Evolutionary conservation across 2,888 invertebrate species (phyloP).

Genomic region (Drosophila incognita): DNA sequence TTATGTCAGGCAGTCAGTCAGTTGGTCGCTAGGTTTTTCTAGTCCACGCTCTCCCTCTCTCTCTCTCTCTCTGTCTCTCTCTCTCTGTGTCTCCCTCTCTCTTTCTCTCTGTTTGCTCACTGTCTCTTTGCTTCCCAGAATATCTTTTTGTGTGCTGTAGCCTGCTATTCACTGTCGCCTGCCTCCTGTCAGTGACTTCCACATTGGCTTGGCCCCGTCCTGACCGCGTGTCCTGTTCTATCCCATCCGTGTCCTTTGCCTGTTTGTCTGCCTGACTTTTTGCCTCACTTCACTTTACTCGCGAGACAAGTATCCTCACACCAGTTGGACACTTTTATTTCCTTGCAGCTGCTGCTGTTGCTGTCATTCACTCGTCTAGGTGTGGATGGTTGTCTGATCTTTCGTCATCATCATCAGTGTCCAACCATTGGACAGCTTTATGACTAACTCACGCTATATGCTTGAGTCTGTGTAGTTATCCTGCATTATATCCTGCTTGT

Average conservation of each 20-base stretch:
- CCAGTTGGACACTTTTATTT: slow-evolving; percentile 51
- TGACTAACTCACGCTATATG: slow-evolving; percentile 21
- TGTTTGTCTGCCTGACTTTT: slow-evolving; percentile 7
- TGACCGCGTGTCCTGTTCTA: slow-evolving; percentile 13
- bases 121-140: slow-evolving; percentile 28
- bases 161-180: slow-evolving; percentile 69
- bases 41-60: slow-evolving; percentile 14
- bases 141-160: slow-evolving; percentile 34
- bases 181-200: slow-evolving; percentile 35
- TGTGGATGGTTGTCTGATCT: slow-evolving; percentile 73
- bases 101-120: not conserved
- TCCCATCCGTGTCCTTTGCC: slow-evolving; percentile 13
- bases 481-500: not conserved
- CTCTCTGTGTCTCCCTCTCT: slow-evolving; percentile 11
- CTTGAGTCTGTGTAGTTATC: not conserved
- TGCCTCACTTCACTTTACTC: slow-evolving; percentile 20
- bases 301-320: slow-evolving; percentile 25
- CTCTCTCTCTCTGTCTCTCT: slow-evolving; percentile 24
- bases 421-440: slow-evolving; percentile 57
- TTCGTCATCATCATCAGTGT: slow-evolving; percentile 69
- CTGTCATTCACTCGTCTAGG: slow-evolving; percentile 52
- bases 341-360: slow-evolving; percentile 31
- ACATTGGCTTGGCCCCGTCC: slow-evolving; percentile 1
- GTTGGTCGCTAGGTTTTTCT: slow-evolving; percentile 55
- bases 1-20: slow-evolving; percentile 76